phyloP scores from a whole-genome alignment of 1,140 invertebrate species.

The Theocolax elegans region DNA sequence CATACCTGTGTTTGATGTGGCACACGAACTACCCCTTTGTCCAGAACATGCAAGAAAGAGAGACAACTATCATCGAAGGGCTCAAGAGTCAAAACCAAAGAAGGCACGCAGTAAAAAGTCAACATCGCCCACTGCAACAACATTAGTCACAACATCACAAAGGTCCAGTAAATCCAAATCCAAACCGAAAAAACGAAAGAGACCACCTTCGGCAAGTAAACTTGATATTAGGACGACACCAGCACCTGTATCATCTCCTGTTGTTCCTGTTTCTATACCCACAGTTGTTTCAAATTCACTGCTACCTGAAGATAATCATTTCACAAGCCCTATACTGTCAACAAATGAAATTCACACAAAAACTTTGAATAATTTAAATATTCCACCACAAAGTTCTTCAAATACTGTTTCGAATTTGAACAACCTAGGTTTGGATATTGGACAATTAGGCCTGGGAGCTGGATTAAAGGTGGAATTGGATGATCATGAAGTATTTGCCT shows the following conservation, averaged over 20 bases:
- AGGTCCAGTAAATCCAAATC: slow-evolving; percentile 71
- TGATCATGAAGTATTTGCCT: slow-evolving; percentile 68
- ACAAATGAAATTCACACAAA: slow-evolving; percentile 57
- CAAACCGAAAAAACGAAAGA: slow-evolving; percentile 78
- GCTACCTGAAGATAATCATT: slow-evolving; percentile 55
- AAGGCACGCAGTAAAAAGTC: slow-evolving; percentile 83
- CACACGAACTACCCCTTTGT: slow-evolving; percentile 86
- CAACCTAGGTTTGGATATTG: slow-evolving; percentile 59
- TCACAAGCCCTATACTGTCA: slow-evolving; percentile 17
- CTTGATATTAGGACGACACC: slow-evolving; percentile 42
- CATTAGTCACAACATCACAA: slow-evolving; percentile 70
- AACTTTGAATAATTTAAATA: slow-evolving; percentile 61
- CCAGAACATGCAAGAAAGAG: slow-evolving; percentile 82
- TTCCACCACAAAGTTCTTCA: neutral
- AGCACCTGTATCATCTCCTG: slow-evolving; percentile 49
- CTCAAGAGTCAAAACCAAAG: slow-evolving; percentile 80
- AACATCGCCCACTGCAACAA: slow-evolving; percentile 70
- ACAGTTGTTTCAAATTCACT: slow-evolving; percentile 35
- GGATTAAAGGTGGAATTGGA: slow-evolving; percentile 63
- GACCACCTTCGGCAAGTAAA: slow-evolving; percentile 54
- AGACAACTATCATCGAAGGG: slow-evolving; percentile 81
- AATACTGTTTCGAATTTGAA: neutral
- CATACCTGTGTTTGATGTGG: slow-evolving; percentile 86
- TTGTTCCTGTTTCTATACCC: slow-evolving; percentile 45
- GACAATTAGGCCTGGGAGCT: slow-evolving; percentile 57